Percentiles rank a stretch among this genome's conserved stretches.
Conservation (phyloP, 2,888 invertebrate genomes). For the Pristionchus entomophagus region DNA sequence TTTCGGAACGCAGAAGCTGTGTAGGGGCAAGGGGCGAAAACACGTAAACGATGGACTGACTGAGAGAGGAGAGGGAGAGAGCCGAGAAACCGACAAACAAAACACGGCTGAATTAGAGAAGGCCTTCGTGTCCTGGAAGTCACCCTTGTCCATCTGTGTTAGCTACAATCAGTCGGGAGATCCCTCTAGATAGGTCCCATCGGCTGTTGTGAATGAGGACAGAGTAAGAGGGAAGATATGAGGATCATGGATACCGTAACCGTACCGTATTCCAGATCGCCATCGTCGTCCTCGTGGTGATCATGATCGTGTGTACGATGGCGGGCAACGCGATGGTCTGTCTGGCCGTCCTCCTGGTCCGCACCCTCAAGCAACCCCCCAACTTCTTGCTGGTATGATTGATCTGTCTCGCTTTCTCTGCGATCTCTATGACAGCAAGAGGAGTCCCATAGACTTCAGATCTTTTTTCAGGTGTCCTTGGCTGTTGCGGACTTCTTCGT, state of each 20-base stretch:
- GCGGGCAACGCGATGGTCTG: slow-evolving; percentile 80
- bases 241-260: too few species aligned
- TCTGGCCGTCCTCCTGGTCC: slow-evolving; percentile 79
- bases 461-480: slow-evolving; percentile 77
- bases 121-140: background rate
- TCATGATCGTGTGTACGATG: slow-evolving; percentile 78
- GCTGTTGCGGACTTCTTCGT: slow-evolving; percentile 80
- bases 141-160: too few species aligned
- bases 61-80: too few species aligned
- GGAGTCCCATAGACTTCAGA: too few species aligned
- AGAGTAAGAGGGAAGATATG: too few species aligned
- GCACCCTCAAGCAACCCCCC: slow-evolving; percentile 76
- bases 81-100: too few species aligned
- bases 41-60: too few species aligned
- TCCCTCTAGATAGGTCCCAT: too few species aligned
- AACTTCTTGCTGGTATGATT: slow-evolving; percentile 76
- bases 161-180: too few species aligned
- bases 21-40: too few species aligned
- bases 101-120: background rate
- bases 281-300: slow-evolving; percentile 75
- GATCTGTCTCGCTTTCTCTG: too few species aligned
- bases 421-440: background rate
- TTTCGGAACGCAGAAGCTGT: background rate
- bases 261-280: slow-evolving; percentile 7
- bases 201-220: too few species aligned